Evolutionary conservation across 2,113 vertebrate genomes (phyloP).

Genomic region (Phaethon lepturus): DNA sequence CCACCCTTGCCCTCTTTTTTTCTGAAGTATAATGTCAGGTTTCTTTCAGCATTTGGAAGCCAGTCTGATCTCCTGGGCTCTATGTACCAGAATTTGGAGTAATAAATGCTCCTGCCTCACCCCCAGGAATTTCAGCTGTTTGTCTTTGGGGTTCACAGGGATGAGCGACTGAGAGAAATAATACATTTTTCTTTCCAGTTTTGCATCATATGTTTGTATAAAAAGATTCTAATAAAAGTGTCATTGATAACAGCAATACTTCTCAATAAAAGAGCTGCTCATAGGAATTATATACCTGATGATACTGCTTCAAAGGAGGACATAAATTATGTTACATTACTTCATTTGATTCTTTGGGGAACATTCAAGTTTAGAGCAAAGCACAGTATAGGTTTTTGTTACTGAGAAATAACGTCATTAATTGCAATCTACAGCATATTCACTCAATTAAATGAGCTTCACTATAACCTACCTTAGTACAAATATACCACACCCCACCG

Average conservation of each 20-base stretch:
- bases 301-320: background rate
- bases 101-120: background rate
- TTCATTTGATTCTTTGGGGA: background rate
- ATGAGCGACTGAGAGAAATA: background rate
- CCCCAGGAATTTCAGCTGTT: background rate
- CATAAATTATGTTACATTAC: background rate
- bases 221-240: background rate
- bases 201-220: background rate
- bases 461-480: background rate
- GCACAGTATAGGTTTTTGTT: background rate
- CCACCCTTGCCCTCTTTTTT: background rate
- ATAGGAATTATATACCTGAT: background rate
- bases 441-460: background rate
- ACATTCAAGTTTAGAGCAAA: background rate
- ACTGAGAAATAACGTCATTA: background rate
- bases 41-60: background rate
- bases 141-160: background rate
- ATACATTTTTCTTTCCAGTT: background rate
- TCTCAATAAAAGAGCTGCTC: slow-evolving; percentile 14
- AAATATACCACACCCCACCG: background rate
- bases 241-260: background rate
- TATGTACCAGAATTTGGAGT: background rate
- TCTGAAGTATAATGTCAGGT: background rate
- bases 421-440: background rate
- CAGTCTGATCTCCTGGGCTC: background rate